Conservation (phyloP, 1,140 invertebrate species). For the Oedothorax gibbosus region DNA sequence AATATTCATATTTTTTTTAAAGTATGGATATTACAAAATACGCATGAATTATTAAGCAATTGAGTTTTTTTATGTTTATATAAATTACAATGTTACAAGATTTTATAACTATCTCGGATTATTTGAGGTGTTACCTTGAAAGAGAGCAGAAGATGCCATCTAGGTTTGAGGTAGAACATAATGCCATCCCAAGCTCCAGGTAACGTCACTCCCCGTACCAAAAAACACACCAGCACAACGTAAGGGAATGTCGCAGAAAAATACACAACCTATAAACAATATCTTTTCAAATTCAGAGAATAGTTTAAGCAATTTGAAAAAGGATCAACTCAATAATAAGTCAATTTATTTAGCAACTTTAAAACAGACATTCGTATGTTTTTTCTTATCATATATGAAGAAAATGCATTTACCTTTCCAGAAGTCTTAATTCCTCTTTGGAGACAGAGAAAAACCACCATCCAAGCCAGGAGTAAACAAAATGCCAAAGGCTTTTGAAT, state of each 20-base stretch:
- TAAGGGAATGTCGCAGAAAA: slow-evolving; percentile 79
- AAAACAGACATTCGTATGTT: too few species aligned
- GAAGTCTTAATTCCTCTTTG: slow-evolving; percentile 77
- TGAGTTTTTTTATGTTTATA: too few species aligned
- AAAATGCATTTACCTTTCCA: slow-evolving; percentile 66
- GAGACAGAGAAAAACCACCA: slow-evolving; percentile 75
- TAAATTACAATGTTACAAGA: too few species aligned
- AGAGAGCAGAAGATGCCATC: slow-evolving; percentile 79
- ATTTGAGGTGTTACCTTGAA: slow-evolving; percentile 65
- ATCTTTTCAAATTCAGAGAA: not conserved
- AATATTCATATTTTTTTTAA: too few species aligned
- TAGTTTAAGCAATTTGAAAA: slow-evolving; percentile 65
- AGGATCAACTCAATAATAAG: slow-evolving; percentile 41
- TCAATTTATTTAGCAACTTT: too few species aligned
- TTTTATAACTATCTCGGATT: too few species aligned
- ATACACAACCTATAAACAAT: slow-evolving; percentile 74
- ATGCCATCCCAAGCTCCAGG: slow-evolving; percentile 72
- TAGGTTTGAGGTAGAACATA: slow-evolving; percentile 68
- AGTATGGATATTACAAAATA: too few species aligned
- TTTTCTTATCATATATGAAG: not conserved
- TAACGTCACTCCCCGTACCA: slow-evolving; percentile 75
- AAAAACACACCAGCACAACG: slow-evolving; percentile 75
- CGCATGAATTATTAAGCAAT: too few species aligned
- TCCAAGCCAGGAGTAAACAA: slow-evolving; percentile 78
- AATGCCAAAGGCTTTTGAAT: slow-evolving; percentile 79